Conservation (phyloP, 2,797 vertebrate species). For the Neosalanx taihuensis region DNA sequence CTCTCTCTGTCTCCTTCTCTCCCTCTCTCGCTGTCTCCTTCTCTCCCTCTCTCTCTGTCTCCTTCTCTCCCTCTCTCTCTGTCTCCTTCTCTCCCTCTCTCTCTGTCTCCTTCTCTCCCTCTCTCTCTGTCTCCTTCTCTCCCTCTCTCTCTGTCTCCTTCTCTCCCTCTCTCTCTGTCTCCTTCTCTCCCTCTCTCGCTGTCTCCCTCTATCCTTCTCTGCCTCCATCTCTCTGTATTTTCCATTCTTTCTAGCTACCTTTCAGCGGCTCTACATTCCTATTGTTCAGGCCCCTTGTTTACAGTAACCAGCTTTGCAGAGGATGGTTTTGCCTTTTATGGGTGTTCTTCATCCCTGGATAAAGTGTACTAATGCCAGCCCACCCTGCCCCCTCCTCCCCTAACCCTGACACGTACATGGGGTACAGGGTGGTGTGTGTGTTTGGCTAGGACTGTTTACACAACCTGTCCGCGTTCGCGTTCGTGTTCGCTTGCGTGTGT, state of each 20-base stretch:
- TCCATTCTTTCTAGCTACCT: too few species aligned
- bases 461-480: conserved; percentile 15
- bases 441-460: background rate
- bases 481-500: conserved; percentile 17
- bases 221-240: background rate
- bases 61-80: background rate
- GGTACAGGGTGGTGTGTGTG: conserved; percentile 40
- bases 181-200: too few species aligned
- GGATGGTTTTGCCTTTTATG: conserved; percentile 85
- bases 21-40: conserved; percentile 27
- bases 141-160: too few species aligned
- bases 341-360: conserved; percentile 83
- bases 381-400: conserved; percentile 39
- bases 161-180: too few species aligned
- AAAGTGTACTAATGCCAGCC: conserved; percentile 75
- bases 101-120: background rate
- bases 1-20: conserved; percentile 6
- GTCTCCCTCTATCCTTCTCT: conserved; percentile 10
- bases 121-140: background rate
- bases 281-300: conserved; percentile 74
- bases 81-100: background rate
- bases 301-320: conserved; percentile 81
- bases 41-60: background rate
- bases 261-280: conserved; percentile 10
- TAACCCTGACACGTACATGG: conserved; percentile 44